Evolutionary conservation across 2,113 vertebrate species (phyloP).

Genomic region (Prochilodus magdalenae): DNA sequence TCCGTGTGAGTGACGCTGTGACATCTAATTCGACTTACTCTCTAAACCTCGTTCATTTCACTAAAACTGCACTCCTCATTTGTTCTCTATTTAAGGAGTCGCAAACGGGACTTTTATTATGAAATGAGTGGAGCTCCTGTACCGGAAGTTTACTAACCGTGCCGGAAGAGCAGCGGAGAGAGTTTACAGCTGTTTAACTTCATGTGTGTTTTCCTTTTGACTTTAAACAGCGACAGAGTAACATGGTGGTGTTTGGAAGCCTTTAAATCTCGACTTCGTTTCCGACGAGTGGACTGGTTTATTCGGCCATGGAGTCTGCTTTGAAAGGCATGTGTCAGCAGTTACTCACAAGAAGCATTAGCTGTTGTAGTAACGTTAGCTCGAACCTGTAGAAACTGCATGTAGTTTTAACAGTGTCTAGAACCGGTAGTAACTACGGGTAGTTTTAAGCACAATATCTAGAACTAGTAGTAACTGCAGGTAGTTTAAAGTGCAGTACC

Average conservation of each 20-base stretch:
- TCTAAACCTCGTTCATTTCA: not conserved
- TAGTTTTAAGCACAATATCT: too few relatives aligned
- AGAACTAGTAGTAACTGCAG: too few relatives aligned
- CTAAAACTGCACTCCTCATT: not conserved
- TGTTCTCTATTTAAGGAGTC: not conserved
- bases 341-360: not conserved
- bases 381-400: not conserved
- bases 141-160: not conserved
- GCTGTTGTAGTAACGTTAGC: not conserved
- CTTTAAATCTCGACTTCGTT: not conserved
- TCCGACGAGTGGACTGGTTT: not conserved
- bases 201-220: too few relatives aligned
- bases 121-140: not conserved
- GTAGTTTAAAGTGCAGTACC: too few relatives aligned
- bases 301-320: conserved; percentile 12
- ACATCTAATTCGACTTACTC: too few relatives aligned
- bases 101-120: conserved; percentile 42
- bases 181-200: not conserved
- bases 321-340: not conserved
- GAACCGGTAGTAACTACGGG: too few relatives aligned
- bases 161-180: not conserved
- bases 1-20: too few relatives aligned
- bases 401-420: too few relatives aligned
- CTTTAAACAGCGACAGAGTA: not conserved
- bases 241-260: not conserved